Percentiles rank a stretch among this genome's conserved stretches.
Evolutionary conservation across 2,888 invertebrate species (phyloP).

Genomic region (Xanthia icteritia): DNA sequence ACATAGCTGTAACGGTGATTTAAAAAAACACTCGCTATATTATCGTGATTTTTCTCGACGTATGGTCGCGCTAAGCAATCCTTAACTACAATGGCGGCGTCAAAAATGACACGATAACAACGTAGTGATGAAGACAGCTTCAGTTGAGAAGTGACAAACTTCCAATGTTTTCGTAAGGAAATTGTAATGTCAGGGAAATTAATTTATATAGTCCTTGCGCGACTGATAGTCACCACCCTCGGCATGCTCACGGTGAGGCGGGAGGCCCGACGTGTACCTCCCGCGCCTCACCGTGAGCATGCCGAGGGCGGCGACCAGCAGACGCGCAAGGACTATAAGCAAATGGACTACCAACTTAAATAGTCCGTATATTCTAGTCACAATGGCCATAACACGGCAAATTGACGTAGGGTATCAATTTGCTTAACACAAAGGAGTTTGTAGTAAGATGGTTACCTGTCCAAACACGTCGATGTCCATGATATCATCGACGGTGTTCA

Average conservation of each 20-base stretch:
- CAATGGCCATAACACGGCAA: not conserved
- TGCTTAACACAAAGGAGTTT: not conserved
- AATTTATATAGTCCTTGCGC: not conserved
- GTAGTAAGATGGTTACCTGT: slow-evolving; percentile 66
- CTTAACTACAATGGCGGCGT: not conserved
- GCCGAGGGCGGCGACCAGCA: no score
- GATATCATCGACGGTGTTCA: slow-evolving; percentile 70
- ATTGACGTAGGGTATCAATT: not conserved
- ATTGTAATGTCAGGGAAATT: not conserved
- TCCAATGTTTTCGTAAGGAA: not conserved
- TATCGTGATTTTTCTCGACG: not conserved
- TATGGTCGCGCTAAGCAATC: not conserved
- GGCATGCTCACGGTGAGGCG: no score
- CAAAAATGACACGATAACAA: not conserved
- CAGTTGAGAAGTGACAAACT: not conserved
- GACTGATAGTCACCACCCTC: no score
- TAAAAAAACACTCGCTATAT: not conserved
- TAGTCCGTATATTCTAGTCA: no score
- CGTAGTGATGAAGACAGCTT: not conserved
- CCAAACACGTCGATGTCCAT: slow-evolving; percentile 76
- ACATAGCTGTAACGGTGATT: not conserved
- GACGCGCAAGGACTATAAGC: not conserved
- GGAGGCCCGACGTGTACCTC: no score
- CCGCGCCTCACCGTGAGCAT: no score
- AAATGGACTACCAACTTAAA: not conserved